Base-by-base conservation (phyloP, 2,113 vertebrate species). In the Lanius collurio region DNA sequence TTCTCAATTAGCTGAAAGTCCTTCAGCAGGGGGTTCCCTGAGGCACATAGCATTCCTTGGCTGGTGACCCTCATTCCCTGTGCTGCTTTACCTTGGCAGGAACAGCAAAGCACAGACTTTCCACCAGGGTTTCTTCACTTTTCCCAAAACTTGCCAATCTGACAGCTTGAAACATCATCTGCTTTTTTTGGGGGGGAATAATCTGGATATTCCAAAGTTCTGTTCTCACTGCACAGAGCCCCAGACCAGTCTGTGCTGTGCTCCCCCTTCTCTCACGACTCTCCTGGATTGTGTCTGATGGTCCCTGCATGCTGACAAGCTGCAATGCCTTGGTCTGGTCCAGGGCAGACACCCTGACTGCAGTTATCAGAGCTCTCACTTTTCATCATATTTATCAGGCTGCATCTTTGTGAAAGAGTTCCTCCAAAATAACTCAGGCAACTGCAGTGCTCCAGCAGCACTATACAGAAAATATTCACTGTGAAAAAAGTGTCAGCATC, bases 401-500 rank as follows among this genome's bases (percentile, higher is more conserved):
- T 83, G 41, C 55, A 73, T 56, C 41, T 89, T 73, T 49, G n/a
- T 64, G 42, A 68, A 83, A 83, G 30, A 50, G 7, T 33, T 63
- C 28, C 42, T 52, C 42, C 2, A 2, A 82, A 95, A 79, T 69
- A 87, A 65, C 92, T 88, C 41, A 2, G 53, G 41, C 30, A 63
- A 37, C 62, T 37, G 70, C 37, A 37, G 4, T 24, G 62, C 70
- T 89, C 24, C 47, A 68, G 84, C 41, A 79, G 57, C 37, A 31
- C 63, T 31, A 39, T 31, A 81, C 91, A 80, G 83, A 92, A 96
- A 95, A 92, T 97, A 96, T 95, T 96, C 95, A 35, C 85, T 74
- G 93, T 68, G 80, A 94, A 94, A 93, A 69, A 93, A 89, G 80
- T 75, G 83, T 81, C 89, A 94, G 69, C 89, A 92, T 89, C 88